Base-by-base conservation (phyloP, 2,113 vertebrate genomes). In the Barbus barbus region DNA sequence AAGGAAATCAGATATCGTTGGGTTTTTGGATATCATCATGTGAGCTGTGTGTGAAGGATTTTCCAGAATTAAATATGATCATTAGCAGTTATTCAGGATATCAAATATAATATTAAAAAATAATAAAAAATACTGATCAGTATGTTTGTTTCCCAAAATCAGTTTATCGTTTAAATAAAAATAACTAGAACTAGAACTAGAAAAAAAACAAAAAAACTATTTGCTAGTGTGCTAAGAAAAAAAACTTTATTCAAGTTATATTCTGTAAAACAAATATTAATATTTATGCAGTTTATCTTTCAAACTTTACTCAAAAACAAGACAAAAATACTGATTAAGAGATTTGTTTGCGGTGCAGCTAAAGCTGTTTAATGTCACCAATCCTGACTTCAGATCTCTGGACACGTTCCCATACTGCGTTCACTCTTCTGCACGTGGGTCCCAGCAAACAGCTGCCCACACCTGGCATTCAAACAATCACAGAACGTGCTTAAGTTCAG, bases 401-500 rank as follows among this genome's bases (percentile, higher is more conserved):
- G 4, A 12, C 22, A 71, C 26, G 8, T 63, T 84, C 46, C 36
- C 77, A 60, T 41, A 78, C 28, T 58, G 53, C 53, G 28, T 9
- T 5, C 26, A 24, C 48, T 77, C n/a, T 51, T 12, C 18, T 38
- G 9, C 71, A 78, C 44, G 80, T 73, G 76, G 79, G 85, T 44
- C 31, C 44, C 46, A 33, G 77, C 56, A 4, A 89, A 88, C 91
- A 92, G 91, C 91, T 92, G 91, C 61, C 8, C 74, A 89, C 91
- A 93, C 89, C 90, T 90, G 90, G 86, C 71, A 81, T 61, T 41
- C 61, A 58, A 33, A 28, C 61, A 33, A 51, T 14, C 82, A 67
- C n/a, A 71, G 28, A 41, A 51, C 22, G 0, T 31, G n/a, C 53
- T 56, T 12, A 51, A 26, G 73, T 71, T 78, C 65, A 78, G 28